Evolutionary conservation across 2,888 invertebrate genomes (phyloP).

Genomic region (Diogma glabrata): DNA sequence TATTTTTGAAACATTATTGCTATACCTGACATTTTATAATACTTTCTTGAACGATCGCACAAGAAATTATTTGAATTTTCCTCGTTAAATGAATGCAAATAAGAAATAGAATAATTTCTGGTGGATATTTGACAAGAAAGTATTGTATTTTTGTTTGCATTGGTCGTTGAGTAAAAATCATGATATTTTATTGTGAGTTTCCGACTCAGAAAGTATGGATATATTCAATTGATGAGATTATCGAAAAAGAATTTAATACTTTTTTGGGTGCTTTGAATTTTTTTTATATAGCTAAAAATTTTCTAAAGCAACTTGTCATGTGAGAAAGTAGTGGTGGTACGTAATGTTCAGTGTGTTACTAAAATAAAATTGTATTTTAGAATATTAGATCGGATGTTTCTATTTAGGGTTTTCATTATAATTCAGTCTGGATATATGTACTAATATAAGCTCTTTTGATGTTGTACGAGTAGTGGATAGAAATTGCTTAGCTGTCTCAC

Average conservation of each 20-base stretch:
- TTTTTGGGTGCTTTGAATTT: slow-evolving; percentile 5
- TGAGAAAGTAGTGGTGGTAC: slow-evolving; percentile 14
- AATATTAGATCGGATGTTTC: no score
- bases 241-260: background rate
- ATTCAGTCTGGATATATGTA: no score
- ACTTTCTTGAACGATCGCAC: slow-evolving; percentile 33
- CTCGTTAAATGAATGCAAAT: slow-evolving; percentile 20
- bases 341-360: background rate
- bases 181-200: slow-evolving; percentile 12
- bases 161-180: no score
- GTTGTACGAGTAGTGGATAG: no score
- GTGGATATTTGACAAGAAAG: slow-evolving; percentile 15
- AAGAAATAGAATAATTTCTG: slow-evolving; percentile 24
- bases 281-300: slow-evolving; percentile 17
- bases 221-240: background rate
- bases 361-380: no score
- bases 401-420: no score
- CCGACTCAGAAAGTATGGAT: slow-evolving; percentile 9
- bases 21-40: slow-evolving; percentile 33
- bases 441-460: no score
- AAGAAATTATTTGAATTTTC: slow-evolving; percentile 24
- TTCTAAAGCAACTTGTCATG: slow-evolving; percentile 21
- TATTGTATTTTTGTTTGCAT: slow-evolving; percentile 3
- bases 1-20: slow-evolving; percentile 23
- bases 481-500: no score